phyloP scores from a whole-genome alignment of 2,113 vertebrate species.

The Myrmecobius fasciatus region DNA sequence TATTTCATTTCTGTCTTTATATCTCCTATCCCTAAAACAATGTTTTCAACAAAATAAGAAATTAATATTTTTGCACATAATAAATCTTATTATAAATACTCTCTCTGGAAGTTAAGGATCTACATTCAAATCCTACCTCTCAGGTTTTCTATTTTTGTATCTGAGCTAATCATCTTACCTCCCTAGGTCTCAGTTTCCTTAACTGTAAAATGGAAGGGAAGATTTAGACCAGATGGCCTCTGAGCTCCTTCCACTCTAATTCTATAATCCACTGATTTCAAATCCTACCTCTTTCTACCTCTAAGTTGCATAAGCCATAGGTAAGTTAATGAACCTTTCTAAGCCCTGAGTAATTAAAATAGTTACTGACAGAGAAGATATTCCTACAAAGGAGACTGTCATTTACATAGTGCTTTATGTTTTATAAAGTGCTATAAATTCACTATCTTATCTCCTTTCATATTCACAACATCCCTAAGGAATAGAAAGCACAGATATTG shows the following conservation, averaged over 20 bases:
- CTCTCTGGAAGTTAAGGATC: neutral
- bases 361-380: neutral
- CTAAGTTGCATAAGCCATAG: neutral
- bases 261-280: neutral
- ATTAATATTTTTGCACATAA: neutral
- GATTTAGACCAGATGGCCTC: neutral
- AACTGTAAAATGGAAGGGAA: neutral
- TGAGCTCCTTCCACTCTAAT: neutral
- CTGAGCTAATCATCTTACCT: neutral
- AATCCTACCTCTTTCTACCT: neutral
- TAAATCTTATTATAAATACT: neutral
- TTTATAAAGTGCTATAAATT: neutral
- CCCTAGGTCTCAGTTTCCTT: neutral
- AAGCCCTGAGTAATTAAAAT: neutral
- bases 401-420: neutral
- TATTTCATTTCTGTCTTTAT: neutral
- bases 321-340: neutral
- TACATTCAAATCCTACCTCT: neutral
- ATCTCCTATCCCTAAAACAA: neutral
- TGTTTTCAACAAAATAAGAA: neutral
- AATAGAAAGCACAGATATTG: neutral
- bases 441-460: neutral
- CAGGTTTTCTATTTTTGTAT: neutral
- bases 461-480: neutral
- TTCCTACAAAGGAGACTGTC: neutral